Conservation (phyloP, 2,113 vertebrate species). For the Cisticola juncidis region DNA sequence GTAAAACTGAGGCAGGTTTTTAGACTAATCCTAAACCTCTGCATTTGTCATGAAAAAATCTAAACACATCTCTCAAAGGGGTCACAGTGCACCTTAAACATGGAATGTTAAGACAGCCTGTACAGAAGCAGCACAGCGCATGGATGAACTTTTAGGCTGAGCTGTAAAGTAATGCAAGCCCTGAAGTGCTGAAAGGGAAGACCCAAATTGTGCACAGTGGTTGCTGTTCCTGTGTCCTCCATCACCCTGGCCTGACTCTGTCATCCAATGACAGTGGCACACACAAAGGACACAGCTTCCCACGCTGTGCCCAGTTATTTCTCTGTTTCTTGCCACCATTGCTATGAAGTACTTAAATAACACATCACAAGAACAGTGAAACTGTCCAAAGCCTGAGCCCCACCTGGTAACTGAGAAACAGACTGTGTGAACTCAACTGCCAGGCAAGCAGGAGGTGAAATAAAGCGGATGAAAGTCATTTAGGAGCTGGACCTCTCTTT, state of each 20-base stretch:
- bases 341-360: neutral
- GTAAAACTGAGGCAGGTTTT: neutral
- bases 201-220: fast-evolving
- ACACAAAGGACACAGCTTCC: neutral
- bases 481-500: neutral
- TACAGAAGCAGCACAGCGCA: neutral
- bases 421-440: neutral
- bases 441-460: neutral
- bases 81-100: neutral
- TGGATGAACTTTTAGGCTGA: neutral
- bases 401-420: neutral
- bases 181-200: neutral
- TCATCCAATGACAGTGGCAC: too few species aligned
- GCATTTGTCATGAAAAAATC: neutral
- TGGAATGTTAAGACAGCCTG: neutral
- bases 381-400: neutral
- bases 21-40: neutral
- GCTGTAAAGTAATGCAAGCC: fast-evolving
- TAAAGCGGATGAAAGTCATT: neutral
- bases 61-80: neutral
- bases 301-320: neutral
- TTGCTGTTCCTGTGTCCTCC: neutral
- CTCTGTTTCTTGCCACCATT: neutral
- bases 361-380: neutral
- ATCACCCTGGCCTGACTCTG: neutral